These are phyloP conservation scores for Ailurus styani DNA, from an alignment of 2,113 vertebrate genomes.

Conservation along the genomic window DNA sequence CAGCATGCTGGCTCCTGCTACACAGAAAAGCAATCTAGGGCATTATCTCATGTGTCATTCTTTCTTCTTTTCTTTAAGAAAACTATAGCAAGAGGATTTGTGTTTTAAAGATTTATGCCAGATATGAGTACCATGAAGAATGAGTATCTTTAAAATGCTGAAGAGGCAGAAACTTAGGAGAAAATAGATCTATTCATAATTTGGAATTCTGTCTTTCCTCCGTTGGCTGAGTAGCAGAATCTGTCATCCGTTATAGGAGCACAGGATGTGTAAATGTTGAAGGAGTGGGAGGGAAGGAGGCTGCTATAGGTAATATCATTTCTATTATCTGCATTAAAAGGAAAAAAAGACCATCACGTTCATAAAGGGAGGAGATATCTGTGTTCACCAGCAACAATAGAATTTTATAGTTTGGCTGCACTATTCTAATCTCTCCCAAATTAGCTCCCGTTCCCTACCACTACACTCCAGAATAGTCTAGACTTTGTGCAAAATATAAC, in stretches of 20 bases:
- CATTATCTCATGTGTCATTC: conserved; percentile 35
- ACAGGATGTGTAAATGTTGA: not conserved
- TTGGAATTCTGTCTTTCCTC: not conserved
- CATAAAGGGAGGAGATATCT: not conserved
- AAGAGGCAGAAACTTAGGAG: not conserved
- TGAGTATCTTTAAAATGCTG: conserved; percentile 21
- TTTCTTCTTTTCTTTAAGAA: conserved; percentile 21
- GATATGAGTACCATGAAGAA: not conserved
- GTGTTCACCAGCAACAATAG: not conserved
- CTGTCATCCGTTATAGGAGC: not conserved
- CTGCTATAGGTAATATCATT: not conserved
- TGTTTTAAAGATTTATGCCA: conserved; percentile 5
- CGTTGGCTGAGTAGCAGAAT: not conserved
- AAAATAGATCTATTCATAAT: conserved; percentile 3
- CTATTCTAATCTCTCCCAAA: not conserved
- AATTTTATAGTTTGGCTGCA: not conserved
- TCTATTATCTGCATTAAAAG: not conserved
- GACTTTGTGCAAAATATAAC: not conserved
- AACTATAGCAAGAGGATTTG: not conserved
- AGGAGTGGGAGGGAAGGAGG: not conserved
- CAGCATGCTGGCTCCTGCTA: conserved; percentile 46
- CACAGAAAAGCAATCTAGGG: conserved; percentile 37
- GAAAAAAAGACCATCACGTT: not conserved
- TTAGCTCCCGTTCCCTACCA: not conserved
- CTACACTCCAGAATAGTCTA: not conserved